These are phyloP conservation scores for Drosophila setosimentum DNA, from an alignment of 2,888 invertebrate species.

Conservation along the genomic window DNA sequence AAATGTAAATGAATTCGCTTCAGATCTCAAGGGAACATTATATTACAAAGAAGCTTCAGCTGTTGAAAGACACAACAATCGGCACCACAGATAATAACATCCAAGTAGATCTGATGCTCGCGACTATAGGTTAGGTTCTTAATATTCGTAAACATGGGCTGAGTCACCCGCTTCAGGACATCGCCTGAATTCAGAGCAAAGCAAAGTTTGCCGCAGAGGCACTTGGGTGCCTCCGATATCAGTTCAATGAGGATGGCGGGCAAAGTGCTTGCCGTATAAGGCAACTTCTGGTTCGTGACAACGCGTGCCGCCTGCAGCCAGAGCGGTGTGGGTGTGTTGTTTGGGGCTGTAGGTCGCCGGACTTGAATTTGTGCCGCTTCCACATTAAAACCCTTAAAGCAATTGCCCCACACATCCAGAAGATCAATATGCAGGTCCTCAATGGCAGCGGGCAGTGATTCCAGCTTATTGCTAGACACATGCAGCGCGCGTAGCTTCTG, in stretches of 20 bases:
- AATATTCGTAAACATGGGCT: slow-evolving; percentile 81
- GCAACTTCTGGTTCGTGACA: slow-evolving; percentile 70
- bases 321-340: slow-evolving; percentile 62
- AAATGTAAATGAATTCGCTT: not conserved
- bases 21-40: slow-evolving; percentile 16
- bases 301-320: slow-evolving; percentile 82
- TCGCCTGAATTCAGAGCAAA: slow-evolving; percentile 66
- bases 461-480: slow-evolving; percentile 80
- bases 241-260: slow-evolving; percentile 82
- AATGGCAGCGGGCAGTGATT: slow-evolving; percentile 82
- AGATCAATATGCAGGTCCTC: slow-evolving; percentile 79
- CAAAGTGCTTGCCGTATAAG: slow-evolving; percentile 66
- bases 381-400: slow-evolving; percentile 60
- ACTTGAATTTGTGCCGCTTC: slow-evolving; percentile 50
- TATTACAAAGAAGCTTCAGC: slow-evolving; percentile 34
- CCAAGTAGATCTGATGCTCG: slow-evolving; percentile 83
- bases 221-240: slow-evolving; percentile 81
- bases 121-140: slow-evolving; percentile 83
- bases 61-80: slow-evolving; percentile 64
- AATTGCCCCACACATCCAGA: slow-evolving; percentile 84
- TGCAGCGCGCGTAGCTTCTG: slow-evolving; percentile 80
- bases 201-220: slow-evolving; percentile 82
- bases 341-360: not conserved
- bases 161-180: slow-evolving; percentile 76
- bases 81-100: slow-evolving; percentile 81